Evolutionary conservation across 1,140 invertebrate genomes (phyloP).

Genomic region (Diplogasteroides magnus): DNA sequence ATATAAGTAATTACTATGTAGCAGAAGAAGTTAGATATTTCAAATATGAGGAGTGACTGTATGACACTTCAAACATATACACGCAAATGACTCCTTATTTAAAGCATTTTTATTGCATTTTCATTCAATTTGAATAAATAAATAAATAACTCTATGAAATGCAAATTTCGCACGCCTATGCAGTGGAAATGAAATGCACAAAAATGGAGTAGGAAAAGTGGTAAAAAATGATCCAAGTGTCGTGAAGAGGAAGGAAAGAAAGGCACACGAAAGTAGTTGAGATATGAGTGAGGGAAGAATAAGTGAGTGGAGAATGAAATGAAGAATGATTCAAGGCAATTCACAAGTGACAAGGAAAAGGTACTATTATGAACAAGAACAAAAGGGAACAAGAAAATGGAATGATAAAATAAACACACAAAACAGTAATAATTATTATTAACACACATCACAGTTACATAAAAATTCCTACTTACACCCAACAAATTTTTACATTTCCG

Average conservation of each 20-base stretch:
- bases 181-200: background rate
- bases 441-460: too few relatives aligned
- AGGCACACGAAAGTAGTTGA: background rate
- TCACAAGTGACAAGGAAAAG: background rate
- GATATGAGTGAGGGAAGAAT: background rate
- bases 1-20: too few relatives aligned
- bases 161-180: background rate
- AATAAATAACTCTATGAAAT: too few relatives aligned
- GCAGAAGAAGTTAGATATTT: too few relatives aligned
- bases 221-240: slow-evolving; percentile 2
- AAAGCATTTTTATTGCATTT: too few relatives aligned
- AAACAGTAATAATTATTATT: too few relatives aligned
- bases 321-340: background rate
- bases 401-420: slow-evolving; percentile 7
- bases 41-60: too few relatives aligned
- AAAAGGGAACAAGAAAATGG: background rate
- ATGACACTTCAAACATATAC: too few relatives aligned
- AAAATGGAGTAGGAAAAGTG: background rate
- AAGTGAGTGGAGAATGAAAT: background rate
- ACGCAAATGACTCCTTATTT: too few relatives aligned
- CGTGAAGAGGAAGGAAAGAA: background rate
- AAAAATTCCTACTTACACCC: too few relatives aligned
- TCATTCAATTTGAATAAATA: too few relatives aligned
- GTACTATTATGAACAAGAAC: background rate
- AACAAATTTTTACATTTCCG: too few relatives aligned